These are phyloP conservation scores for Epiperipatus broadwayi DNA, from an alignment of 2,888 invertebrate species.

Conservation along the genomic window DNA sequence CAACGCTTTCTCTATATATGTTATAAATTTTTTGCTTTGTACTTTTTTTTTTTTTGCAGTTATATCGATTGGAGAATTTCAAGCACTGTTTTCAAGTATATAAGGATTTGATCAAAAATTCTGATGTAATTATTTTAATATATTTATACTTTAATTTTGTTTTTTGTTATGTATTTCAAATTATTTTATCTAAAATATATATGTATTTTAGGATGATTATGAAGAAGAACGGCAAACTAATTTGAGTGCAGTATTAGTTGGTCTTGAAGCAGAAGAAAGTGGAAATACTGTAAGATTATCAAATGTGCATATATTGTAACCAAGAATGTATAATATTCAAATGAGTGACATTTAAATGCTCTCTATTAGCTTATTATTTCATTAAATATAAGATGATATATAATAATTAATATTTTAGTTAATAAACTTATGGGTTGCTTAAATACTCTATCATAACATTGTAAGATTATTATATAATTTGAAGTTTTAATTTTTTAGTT, in stretches of 20 bases:
- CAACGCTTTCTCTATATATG: no score
- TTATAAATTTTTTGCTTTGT: no score
- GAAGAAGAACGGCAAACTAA: constrained; percentile 89
- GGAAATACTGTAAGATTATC: constrained; percentile 17
- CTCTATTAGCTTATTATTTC: no score
- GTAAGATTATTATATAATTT: no score
- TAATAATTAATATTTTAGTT: no score
- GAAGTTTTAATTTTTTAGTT: no score
- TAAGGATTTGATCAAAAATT: constrained; percentile 70
- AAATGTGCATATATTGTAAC: no score
- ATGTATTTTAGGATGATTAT: constrained; percentile 52
- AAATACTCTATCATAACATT: no score
- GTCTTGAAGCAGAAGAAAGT: constrained; percentile 40
- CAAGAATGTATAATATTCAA: no score
- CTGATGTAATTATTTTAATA: constrained; percentile 22
- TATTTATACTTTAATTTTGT: background rate
- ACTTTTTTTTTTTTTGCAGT: constrained; percentile 20
- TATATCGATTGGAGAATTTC: constrained; percentile 31
- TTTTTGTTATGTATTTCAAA: constrained; percentile 5
- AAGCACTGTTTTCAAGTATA: constrained; percentile 68
- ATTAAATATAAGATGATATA: no score
- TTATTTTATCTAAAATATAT: constrained; percentile 15
- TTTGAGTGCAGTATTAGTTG: constrained; percentile 71
- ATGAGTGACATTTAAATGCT: no score
- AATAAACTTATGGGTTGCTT: no score